Percentiles rank a stretch among this genome's conserved stretches.
phyloP scores from a whole-genome alignment of 92 coral and sea anemone genomes.

The Chrysogorgia sp. region DNA sequence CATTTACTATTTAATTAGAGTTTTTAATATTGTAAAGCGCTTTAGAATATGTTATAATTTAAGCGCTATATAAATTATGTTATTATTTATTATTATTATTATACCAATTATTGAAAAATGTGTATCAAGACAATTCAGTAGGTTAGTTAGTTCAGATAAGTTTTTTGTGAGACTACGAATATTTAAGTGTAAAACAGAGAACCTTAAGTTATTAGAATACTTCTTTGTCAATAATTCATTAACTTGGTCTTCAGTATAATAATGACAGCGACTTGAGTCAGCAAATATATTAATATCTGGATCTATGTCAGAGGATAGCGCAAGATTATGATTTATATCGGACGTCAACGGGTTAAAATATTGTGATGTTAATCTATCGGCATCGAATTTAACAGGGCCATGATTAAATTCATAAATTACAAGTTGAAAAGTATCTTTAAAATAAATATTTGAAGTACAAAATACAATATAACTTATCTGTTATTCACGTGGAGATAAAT shows the following conservation, averaged over 20 bases:
- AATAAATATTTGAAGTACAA: no score
- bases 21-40: no score
- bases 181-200: conserved; percentile 56
- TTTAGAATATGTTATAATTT: no score
- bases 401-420: background rate
- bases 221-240: conserved; percentile 38
- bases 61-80: no score
- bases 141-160: conserved; percentile 9
- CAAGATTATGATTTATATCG: conserved; percentile 30
- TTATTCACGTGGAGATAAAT: conserved; percentile 4
- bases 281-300: conserved; percentile 50
- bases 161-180: conserved; percentile 52
- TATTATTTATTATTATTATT: no score
- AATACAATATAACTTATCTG: background rate
- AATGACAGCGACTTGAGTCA: conserved; percentile 17
- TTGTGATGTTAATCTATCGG: conserved; percentile 40
- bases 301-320: conserved; percentile 60
- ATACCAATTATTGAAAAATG: background rate
- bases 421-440: no score
- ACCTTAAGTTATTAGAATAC: background rate
- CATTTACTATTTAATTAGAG: no score
- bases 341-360: conserved; percentile 47
- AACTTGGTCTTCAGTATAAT: conserved; percentile 54
- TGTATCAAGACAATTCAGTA: background rate
- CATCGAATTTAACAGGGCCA: conserved; percentile 43